Evolutionary conservation across 2,888 invertebrate species (phyloP), one percentile per base, ranked within the genome.

Genomic region (Aphelenchoides bicaudatus): DNA sequence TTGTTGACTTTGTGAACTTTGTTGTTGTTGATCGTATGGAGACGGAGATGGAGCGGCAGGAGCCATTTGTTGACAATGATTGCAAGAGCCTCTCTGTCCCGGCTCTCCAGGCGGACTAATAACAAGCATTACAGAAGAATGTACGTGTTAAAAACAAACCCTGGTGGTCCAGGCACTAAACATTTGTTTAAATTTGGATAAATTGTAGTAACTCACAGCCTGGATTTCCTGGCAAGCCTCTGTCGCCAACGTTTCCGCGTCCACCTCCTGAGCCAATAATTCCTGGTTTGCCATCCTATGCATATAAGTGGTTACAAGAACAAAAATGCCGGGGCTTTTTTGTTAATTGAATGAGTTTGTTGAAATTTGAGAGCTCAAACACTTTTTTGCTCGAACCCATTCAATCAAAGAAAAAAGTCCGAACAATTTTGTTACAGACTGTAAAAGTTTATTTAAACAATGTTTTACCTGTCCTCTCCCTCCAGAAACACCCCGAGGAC

Each of bases 151-250:
- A n/a, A n/a, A n/a, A n/a, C n/a, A n/a, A n/a, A n/a, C 13, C 63
- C 63, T 19, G 58, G 63, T 21, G 63, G 63, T 3, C 72, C 72
- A 49, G 72, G 72, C 38, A 63, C n/a, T n/a, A n/a, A n/a, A n/a
- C n/a, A n/a, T n/a, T n/a, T n/a, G n/a, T n/a, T n/a, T n/a, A 2
- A 47, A 46, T 2, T 51, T 1, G 16, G 1, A 30, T 51, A 38
- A n/a, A 52, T 50, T 30, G 23, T 1, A 50, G 13, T 10, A 50
- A 30, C 19, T 13, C 28, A 19, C 49, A 43, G 28, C 72, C 72
- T 50, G 73, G 74, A 27, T 70, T 68, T 56, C 74, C 74, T 3
- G 70, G 71, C 25, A 73, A 62, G 39, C 74, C 74, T 3, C 68
- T 63, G 52, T 72, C 71, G 47, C 74, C 74, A 10, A 68, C 63